Evolutionary conservation across 1,140 invertebrate species (phyloP), one percentile per base, ranked within the genome.

Genomic region (Ylistrum balloti): DNA sequence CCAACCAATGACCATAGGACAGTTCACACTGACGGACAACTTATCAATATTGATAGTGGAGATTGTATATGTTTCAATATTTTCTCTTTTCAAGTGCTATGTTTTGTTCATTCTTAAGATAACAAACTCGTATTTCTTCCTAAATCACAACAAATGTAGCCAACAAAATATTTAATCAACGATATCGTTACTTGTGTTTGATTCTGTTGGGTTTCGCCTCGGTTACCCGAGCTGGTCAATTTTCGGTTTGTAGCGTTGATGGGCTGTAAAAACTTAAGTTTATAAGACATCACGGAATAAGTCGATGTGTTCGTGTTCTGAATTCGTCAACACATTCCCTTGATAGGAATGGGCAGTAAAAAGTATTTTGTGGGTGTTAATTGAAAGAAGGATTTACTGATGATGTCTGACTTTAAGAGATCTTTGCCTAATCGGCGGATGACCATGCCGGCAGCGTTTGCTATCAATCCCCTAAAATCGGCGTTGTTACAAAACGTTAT

Each of bases 71-170:
- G 56, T 74, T 74, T 28, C 56, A 74, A 74, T 74, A 28, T 74
- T n/a, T 22, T 74, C n/a, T 74, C 56, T 74, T 28, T 74, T 28
- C 17, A 17, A 74, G 56, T 74, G 56, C 22, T 74, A 17, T 74
- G 56, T 28, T 74, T 74, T 74, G 56, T 74, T 74, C 56, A 74
- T 74, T 1, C 17, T 74, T n/a, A 74, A 74, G 56, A 74, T 74
- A 74, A 74, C n/a, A 74, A 74, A n/a, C n/a, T n/a, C 56, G n/a
- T 74, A 1, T 48, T 48, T 17, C 13, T 28, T 74, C 56, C 28
- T 22, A 74, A 74, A 74, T 74, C 56, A 74, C n/a, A 74, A 74
- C 45, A 74, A 74, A 74, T 74, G 56, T 74, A 74, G 56, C 22
- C 28, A 74, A 28, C 5, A 5, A n/a, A 74, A 74, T 74, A 45